phyloP scores from a whole-genome alignment of 2,797 vertebrate genomes.

The Acrossocheilus wenchowensis region DNA sequence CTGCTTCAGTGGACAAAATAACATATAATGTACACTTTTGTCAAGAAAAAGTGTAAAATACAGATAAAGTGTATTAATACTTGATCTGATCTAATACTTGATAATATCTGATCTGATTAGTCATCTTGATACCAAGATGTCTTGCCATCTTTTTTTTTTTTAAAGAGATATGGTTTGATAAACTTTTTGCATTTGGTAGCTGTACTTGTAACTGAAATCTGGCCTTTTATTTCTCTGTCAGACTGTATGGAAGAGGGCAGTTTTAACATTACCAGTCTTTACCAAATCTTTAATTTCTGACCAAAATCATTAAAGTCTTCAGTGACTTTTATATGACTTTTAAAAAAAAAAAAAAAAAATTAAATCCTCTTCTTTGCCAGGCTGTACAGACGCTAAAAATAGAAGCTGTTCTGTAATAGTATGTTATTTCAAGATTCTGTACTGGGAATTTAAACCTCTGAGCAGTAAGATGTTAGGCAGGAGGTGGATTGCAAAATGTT shows the following conservation, averaged over 20 bases:
- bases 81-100: neutral
- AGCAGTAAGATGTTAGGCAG: conserved; percentile 36
- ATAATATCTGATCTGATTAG: neutral
- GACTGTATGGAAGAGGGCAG: neutral
- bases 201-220: neutral
- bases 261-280: neutral
- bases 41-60: too few species aligned
- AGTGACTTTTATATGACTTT: neutral
- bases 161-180: neutral
- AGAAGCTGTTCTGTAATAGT: conserved; percentile 33
- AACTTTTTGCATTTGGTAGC: neutral
- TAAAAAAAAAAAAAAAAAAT: too few species aligned
- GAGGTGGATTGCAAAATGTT: conserved; percentile 43
- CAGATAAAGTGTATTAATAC: too few species aligned
- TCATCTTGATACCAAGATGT: neutral
- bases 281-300: neutral
- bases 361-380: neutral
- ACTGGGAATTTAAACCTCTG: conserved; percentile 46
- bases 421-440: conserved; percentile 39
- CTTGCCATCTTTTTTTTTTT: neutral
- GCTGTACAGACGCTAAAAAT: conserved; percentile 37
- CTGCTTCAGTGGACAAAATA: neutral
- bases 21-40: neutral
- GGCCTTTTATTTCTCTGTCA: neutral
- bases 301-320: neutral